Evolutionary conservation across 2,888 invertebrate species (phyloP), one percentile per base, ranked within the genome.

Genomic region (Eledona agricola): DNA sequence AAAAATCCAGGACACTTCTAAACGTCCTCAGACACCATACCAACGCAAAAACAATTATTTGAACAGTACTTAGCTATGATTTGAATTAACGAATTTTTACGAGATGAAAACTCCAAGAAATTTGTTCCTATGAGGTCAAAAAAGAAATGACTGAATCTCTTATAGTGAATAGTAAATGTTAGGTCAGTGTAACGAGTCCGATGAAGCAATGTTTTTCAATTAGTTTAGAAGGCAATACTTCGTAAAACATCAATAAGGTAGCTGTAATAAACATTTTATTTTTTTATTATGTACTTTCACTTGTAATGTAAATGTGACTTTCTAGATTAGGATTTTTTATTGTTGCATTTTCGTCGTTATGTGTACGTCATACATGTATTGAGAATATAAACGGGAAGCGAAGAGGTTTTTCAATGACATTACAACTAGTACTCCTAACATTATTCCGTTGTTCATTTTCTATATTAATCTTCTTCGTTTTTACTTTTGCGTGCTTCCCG

Each of bases 331-430:
- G 40, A 37, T 25, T 51, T 59, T 49, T 62, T 60, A 57, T 58
- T 63, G 62, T 59, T 59, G 51, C 51, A 51, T 59, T 56, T 57
- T 55, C 47, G 60, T 56, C 60, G 49, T 60, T 58, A 56, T 56
- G 62, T 63, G 60, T 63, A 63, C 55, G 63, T 63, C 58, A 63
- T 62, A 58, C 34, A 58, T 60, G 60, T 59, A 59, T 58, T 60
- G 47, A 54, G 57, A 59, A 58, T 59, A 59, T 58, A 57, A 46
- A 58, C 42, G 35, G 37, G 46, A 49, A 45, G 51, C 28, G 19
- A 55, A 28, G 7, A 6, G 15, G 13, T 20, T 7, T 35, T 7
- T 10, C 6, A 22, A 13, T 4, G 13, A 32, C n/a, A 22, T 19
- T n/a, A n/a, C n/a, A n/a, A n/a, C 4, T 19, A 19, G 20, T 19